A percentile compares a stretch with the other conserved stretches of the same genome.
These are phyloP conservation scores for Auanema freiburgensis DNA, from an alignment of 2,888 invertebrate species.

Conservation along the genomic window DNA sequence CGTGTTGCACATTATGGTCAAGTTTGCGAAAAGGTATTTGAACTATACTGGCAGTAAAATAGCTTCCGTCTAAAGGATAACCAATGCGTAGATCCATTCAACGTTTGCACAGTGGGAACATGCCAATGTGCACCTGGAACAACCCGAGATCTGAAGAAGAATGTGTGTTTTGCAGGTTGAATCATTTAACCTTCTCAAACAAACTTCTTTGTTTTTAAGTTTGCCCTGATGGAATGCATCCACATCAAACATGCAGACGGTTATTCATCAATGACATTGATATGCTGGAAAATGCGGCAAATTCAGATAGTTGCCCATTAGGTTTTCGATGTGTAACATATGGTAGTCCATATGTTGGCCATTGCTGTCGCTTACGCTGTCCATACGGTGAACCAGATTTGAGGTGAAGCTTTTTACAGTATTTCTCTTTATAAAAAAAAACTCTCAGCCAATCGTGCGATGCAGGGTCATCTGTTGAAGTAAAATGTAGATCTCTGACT, in stretches of 20 bases:
- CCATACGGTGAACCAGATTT: constrained; percentile 64
- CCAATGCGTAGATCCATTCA: constrained; percentile 62
- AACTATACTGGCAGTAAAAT: no score
- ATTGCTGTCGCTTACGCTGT: constrained; percentile 63
- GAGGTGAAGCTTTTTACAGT: constrained; percentile 33
- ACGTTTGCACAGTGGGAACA: constrained; percentile 54
- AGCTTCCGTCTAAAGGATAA: constrained; percentile 31
- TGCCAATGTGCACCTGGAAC: constrained; percentile 63
- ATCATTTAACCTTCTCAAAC: no score
- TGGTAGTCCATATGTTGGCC: constrained; percentile 64
- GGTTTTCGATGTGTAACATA: constrained; percentile 61
- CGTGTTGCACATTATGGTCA: constrained; percentile 60
- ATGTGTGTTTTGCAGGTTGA: constrained; percentile 58
- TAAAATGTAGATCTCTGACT: constrained; percentile 62
- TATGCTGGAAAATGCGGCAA: constrained; percentile 62
- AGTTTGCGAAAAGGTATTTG: constrained; percentile 50
- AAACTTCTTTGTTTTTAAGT: constrained; percentile 28
- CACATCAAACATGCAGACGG: constrained; percentile 62
- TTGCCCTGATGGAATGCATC: constrained; percentile 63
- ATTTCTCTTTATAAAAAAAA: no score
- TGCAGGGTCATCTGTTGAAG: constrained; percentile 58
- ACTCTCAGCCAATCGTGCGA: constrained; percentile 61
- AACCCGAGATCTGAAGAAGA: constrained; percentile 49
- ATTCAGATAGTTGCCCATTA: constrained; percentile 48
- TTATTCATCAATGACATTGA: constrained; percentile 63